Percentiles rank a stretch among this genome's conserved stretches.
These are phyloP conservation scores for Zonitis immaculata DNA, from an alignment of 2,888 invertebrate species.

Conservation along the genomic window DNA sequence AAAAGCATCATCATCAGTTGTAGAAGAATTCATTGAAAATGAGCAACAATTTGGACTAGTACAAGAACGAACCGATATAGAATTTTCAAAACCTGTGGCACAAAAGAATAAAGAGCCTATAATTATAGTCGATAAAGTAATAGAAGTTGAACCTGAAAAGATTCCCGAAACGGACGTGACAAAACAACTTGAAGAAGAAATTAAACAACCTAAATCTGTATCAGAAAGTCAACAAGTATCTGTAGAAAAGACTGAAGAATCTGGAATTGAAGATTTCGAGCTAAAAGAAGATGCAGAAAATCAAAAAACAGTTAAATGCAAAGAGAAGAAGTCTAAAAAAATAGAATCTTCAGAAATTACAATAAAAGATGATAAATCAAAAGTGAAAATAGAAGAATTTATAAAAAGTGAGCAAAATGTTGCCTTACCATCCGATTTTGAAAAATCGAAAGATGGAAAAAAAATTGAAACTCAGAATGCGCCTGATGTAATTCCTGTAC, in stretches of 20 bases:
- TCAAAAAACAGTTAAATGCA: background rate
- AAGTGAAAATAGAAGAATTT: slow-evolving; percentile 7
- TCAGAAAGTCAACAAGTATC: background rate
- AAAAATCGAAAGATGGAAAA: background rate
- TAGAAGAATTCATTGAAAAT: background rate
- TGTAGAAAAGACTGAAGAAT: background rate
- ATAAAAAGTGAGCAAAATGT: slow-evolving; percentile 10
- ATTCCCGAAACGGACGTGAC: background rate
- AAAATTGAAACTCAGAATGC: background rate
- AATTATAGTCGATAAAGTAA: background rate
- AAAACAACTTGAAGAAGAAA: background rate
- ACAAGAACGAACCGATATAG: too few relatives aligned
- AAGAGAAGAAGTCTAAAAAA: background rate
- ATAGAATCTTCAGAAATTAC: background rate
- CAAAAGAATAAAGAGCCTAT: background rate
- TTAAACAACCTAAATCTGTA: background rate
- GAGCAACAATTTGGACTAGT: background rate
- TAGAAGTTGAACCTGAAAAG: background rate
- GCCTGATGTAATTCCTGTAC: background rate
- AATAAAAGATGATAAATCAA: slow-evolving; percentile 6
- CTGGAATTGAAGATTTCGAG: background rate
- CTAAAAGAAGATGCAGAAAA: background rate
- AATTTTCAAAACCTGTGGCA: too few relatives aligned
- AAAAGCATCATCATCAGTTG: background rate
- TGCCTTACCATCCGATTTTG: background rate